Evolutionary conservation across 2,797 vertebrate species (phyloP).

Genomic region (Corythornis leucogaster): DNA sequence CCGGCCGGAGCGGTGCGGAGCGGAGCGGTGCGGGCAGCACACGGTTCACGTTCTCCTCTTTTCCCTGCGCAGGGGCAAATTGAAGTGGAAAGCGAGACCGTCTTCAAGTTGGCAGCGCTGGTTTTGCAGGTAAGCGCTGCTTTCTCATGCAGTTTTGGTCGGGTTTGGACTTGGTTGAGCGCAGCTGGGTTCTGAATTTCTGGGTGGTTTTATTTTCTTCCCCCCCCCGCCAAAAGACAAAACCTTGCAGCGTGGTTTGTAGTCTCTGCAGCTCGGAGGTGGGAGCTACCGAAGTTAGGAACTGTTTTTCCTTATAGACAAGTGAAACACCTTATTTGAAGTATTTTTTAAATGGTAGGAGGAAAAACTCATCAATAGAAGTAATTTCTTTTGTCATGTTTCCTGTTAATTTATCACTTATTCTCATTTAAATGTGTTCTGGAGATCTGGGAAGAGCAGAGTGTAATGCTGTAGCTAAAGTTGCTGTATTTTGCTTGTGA

Average conservation of each 20-base stretch:
- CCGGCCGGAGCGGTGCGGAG: background rate
- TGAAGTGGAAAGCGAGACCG: slow-evolving; percentile 90
- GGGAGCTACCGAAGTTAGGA: too few relatives aligned
- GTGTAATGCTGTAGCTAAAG: background rate
- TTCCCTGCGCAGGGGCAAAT: slow-evolving; percentile 85
- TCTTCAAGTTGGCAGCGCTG: slow-evolving; percentile 94
- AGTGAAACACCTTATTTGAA: background rate
- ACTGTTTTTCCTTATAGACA: rapidly evolving
- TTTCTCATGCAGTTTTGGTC: background rate
- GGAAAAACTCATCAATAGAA: background rate
- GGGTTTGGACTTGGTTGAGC: background rate
- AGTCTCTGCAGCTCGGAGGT: background rate
- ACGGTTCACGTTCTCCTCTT: slow-evolving; percentile 34
- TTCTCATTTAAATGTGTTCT: background rate
- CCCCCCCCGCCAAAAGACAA: rapidly evolving
- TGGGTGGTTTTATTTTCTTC: background rate
- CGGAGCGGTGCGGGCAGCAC: background rate
- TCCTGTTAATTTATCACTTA: background rate
- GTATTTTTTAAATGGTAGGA: background rate
- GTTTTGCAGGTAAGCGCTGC: slow-evolving; percentile 90
- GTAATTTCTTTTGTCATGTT: background rate
- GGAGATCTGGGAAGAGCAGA: background rate
- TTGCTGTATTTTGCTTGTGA: background rate
- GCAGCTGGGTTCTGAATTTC: background rate
- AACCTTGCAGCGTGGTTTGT: rapidly evolving